phyloP scores from a whole-genome alignment of 1,140 invertebrate genomes.

The Catajapyx aquilonaris region DNA sequence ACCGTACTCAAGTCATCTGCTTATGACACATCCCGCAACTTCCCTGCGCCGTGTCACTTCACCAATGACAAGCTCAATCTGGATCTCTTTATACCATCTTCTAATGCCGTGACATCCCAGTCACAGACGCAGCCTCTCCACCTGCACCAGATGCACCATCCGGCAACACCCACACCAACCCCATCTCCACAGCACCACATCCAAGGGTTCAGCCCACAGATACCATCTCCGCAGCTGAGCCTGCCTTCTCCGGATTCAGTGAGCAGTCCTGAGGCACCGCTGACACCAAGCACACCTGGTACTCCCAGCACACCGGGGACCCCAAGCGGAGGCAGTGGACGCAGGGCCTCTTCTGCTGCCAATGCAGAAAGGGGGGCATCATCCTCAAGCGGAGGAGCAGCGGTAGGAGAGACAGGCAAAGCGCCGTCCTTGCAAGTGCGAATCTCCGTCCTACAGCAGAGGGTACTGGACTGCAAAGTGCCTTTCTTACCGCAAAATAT shows the following conservation, averaged over 20 bases:
- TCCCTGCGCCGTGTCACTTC: neutral
- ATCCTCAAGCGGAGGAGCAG: constrained; percentile 19
- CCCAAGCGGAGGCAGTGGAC: constrained; percentile 24
- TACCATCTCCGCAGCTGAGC: neutral
- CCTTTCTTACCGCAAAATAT: neutral
- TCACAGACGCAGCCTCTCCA: neutral
- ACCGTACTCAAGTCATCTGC: constrained; percentile 8
- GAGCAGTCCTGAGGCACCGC: constrained; percentile 29
- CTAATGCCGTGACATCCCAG: neutral
- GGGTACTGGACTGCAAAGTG: constrained; percentile 30
- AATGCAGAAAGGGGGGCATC: constrained; percentile 20
- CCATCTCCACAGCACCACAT: too few relatives aligned
- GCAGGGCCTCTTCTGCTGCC: constrained; percentile 20
- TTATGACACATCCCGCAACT: neutral
- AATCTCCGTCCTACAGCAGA: constrained; percentile 58
- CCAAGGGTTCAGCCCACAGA: neutral
- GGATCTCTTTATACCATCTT: neutral
- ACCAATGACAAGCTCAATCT: neutral
- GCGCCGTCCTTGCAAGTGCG: constrained; percentile 34
- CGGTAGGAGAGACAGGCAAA: constrained; percentile 21
- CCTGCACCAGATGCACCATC: neutral
- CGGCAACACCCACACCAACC: too few relatives aligned
- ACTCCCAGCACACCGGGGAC: constrained; percentile 22
- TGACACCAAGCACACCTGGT: constrained; percentile 27
- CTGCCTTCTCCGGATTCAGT: neutral